Evolutionary conservation across 2,113 vertebrate species (phyloP), one percentile per base, ranked within the genome.

Genomic region (Thunnus maccoyii): DNA sequence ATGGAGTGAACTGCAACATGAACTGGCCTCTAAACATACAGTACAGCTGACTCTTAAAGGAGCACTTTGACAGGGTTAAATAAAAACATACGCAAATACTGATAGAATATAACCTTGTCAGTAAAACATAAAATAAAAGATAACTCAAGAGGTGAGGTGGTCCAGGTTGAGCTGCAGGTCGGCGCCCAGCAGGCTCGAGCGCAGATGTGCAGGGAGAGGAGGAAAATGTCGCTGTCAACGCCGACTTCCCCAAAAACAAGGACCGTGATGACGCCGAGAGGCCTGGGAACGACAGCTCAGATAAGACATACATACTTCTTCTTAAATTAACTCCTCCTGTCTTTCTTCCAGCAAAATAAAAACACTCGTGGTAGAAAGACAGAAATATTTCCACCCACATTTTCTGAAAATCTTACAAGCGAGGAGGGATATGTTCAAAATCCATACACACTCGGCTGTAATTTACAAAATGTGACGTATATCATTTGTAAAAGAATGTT

Each of bases 401-500:
- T 32, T 14, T 72, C 27, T 72, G 17, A 50, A 80, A 85, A 62
- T 47, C 4, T 46, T 13, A 17, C 1, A n/a, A 61, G 32, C 12
- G n/a, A 36, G 54, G 63, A 72, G 77, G 82, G 87, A 83, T 78
- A 88, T 71, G 80, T 86, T 84, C 17, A 74, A 76, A 87, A 80
- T 85, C 87, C 68, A 72, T 69, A 48, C 71, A 78, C 61, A 52
- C 68, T 78, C 47, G 16, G 70, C 64, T 84, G 62, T 56, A 80
- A 89, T 83, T 76, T 64, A 81, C 83, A 90, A 82, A 85, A 66
- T 67, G 60, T 83, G 74, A 84, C 71, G 36, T 73, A 76, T 62
- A 74, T 80, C 48, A 44, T 83, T 78, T 85, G 83, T 78, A 82
- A 86, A 84, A 85, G 80, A 86, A 64, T 61, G 20, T 48, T 36